Evolutionary conservation across 2,113 vertebrate species (phyloP).

Genomic region (Myotis lucifugus): DNA sequence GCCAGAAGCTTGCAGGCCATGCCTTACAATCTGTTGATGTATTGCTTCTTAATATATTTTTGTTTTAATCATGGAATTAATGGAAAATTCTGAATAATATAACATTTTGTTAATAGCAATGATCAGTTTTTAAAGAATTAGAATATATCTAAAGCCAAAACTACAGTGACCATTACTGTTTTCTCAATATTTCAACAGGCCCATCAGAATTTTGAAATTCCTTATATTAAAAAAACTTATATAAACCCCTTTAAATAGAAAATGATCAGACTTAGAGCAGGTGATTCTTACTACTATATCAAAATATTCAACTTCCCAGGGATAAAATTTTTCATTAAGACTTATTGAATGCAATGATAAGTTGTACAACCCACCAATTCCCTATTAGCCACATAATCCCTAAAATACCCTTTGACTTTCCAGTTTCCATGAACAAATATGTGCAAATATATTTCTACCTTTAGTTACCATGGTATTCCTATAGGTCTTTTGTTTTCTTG

Average conservation of each 20-base stretch:
- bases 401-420: neutral
- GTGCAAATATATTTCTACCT: neutral
- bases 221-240: neutral
- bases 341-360: neutral
- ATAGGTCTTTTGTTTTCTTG: neutral
- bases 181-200: neutral
- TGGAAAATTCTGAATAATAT: neutral
- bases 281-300: neutral
- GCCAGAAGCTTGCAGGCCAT: constrained; percentile 43
- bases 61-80: neutral
- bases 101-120: constrained; percentile 2
- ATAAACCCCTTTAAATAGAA: neutral
- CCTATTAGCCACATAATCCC: neutral
- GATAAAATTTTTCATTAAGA: neutral
- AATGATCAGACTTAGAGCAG: neutral
- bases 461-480: neutral
- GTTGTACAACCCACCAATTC: neutral
- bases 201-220: neutral
- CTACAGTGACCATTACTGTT: neutral
- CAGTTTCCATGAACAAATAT: neutral
- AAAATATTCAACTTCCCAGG: neutral
- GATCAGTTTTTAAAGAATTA: neutral
- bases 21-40: constrained; percentile 60
- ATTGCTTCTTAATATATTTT: constrained; percentile 55
- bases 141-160: neutral